phyloP scores from a whole-genome alignment of 2,113 vertebrate species.

The Gnathonemus echidnorhynchus region DNA sequence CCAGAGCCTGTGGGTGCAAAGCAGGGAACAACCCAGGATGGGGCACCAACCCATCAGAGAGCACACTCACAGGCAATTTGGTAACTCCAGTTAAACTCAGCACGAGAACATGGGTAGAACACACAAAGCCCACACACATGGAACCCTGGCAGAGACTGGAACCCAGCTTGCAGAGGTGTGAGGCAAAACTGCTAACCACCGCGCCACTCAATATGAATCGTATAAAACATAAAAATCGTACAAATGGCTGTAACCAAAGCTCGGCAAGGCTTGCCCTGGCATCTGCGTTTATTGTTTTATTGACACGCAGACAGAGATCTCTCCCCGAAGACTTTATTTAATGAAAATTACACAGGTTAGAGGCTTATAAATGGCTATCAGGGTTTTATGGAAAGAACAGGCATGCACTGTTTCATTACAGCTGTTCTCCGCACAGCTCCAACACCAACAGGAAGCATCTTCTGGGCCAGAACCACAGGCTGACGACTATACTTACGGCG shows the following conservation, averaged over 20 bases:
- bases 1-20: background rate
- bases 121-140: background rate
- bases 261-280: constrained; percentile 31
- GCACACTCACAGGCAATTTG: background rate
- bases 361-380: constrained; percentile 50
- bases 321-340: constrained; percentile 51
- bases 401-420: constrained; percentile 27
- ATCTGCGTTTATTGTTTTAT: constrained; percentile 49
- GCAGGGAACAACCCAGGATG: no score
- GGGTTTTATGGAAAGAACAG: constrained; percentile 39
- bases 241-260: constrained; percentile 28
- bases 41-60: no score
- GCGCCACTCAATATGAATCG: background rate
- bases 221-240: constrained; percentile 20
- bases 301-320: constrained; percentile 50
- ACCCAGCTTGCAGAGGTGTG: background rate
- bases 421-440: constrained; percentile 16
- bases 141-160: background rate
- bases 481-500: constrained; percentile 54
- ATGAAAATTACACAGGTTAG: constrained; percentile 54
- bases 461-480: constrained; percentile 26
- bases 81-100: background rate
- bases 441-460: constrained; percentile 22
- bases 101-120: background rate
- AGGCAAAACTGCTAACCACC: background rate